A percentile compares a stretch with the other conserved stretches of the same genome.
Conservation (phyloP, 1,140 invertebrate genomes). For the Magallana gigas region DNA sequence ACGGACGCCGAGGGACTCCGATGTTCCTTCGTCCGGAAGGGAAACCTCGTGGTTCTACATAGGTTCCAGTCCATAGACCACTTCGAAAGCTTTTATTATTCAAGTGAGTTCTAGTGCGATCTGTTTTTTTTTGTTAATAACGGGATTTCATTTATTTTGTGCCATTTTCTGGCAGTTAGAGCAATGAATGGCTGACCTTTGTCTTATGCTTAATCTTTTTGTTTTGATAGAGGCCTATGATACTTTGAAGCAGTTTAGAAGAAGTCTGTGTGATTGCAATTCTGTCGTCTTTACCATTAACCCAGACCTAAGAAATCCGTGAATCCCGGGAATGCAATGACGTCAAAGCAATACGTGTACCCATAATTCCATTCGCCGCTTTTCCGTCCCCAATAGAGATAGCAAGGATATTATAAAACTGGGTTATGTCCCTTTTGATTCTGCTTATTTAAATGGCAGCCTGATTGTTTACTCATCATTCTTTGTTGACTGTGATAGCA, state of each 20-base stretch:
- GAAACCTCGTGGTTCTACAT: slow-evolving; percentile 17
- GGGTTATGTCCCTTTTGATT: background rate
- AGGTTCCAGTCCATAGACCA: slow-evolving; percentile 24
- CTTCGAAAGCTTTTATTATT: slow-evolving; percentile 36
- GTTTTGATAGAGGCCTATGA: slow-evolving; percentile 16
- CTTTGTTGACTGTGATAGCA: background rate
- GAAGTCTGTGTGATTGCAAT: slow-evolving; percentile 7
- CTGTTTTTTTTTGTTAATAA: no score
- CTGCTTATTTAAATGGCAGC: background rate
- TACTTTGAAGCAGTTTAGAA: slow-evolving; percentile 1
- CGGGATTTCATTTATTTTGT: no score
- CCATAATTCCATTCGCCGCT: background rate
- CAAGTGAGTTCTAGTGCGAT: slow-evolving; percentile 11
- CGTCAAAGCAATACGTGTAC: slow-evolving; percentile 15
- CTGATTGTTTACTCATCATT: background rate
- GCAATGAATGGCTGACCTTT: background rate
- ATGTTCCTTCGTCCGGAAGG: background rate
- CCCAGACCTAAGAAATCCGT: slow-evolving; percentile 25
- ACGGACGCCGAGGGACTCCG: slow-evolving; percentile 11
- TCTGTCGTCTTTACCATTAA: background rate
- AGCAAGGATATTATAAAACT: background rate
- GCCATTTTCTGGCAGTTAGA: no score
- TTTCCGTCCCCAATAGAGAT: background rate
- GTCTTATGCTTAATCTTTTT: background rate
- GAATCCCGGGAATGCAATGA: background rate